phyloP scores from a whole-genome alignment of 1,140 invertebrate genomes.

The Stenopsyche tienmushanensis region DNA sequence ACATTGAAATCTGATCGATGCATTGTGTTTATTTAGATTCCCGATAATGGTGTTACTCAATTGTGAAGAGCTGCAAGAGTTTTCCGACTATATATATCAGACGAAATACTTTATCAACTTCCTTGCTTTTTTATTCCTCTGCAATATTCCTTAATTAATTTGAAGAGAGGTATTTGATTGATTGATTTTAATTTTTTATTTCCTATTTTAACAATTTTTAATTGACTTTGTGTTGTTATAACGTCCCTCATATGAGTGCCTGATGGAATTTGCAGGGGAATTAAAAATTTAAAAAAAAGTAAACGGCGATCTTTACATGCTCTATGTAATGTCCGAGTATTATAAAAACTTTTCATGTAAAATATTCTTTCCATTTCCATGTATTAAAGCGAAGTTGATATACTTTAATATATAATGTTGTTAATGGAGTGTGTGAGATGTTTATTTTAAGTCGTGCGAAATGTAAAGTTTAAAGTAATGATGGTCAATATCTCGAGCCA shows the following conservation, averaged over 20 bases:
- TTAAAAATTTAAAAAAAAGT: too few relatives aligned
- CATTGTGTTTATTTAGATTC: too few relatives aligned
- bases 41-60: neutral
- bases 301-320: too few relatives aligned
- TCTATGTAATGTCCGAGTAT: slow-evolving; percentile 5
- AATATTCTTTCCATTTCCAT: too few relatives aligned
- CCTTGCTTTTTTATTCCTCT: neutral
- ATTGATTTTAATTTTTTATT: slow-evolving; percentile 10
- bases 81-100: neutral
- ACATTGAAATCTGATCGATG: too few relatives aligned
- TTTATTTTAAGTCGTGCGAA: slow-evolving; percentile 9
- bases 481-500: slow-evolving; percentile 14
- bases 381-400: too few relatives aligned
- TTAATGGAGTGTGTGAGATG: neutral
- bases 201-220: too few relatives aligned
- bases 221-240: slow-evolving; percentile 5
- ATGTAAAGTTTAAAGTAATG: slow-evolving; percentile 1
- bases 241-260: slow-evolving; percentile 15
- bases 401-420: slow-evolving; percentile 11
- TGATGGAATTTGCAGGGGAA: slow-evolving; percentile 1
- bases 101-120: neutral
- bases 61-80: neutral
- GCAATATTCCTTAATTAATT: neutral
- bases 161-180: neutral
- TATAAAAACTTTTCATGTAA: too few relatives aligned